These are phyloP conservation scores for Meiosimyza platycephala DNA, from an alignment of 2,888 invertebrate genomes.

Conservation along the genomic window DNA sequence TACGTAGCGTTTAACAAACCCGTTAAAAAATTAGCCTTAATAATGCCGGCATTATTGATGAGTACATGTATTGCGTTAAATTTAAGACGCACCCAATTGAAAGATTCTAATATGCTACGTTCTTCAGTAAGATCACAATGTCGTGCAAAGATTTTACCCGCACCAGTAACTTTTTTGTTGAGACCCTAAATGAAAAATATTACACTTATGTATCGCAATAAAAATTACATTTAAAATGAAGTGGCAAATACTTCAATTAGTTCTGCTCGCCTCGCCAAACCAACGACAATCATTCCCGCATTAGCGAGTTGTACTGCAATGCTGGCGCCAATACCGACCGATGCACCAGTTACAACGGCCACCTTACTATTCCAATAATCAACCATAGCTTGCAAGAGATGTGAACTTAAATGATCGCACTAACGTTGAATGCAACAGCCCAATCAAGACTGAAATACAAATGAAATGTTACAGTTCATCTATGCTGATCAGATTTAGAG, in stretches of 20 bases:
- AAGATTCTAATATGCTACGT: conserved; percentile 55
- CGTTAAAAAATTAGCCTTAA: conserved; percentile 62
- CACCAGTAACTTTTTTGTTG: conserved; percentile 55
- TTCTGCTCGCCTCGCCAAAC: conserved; percentile 69
- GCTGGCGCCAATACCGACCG: conserved; percentile 67
- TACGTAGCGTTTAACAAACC: conserved; percentile 48
- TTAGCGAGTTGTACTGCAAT: conserved; percentile 64
- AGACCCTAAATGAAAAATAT: conserved; percentile 53
- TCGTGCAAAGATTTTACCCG: conserved; percentile 61
- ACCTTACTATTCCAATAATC: conserved; percentile 60
- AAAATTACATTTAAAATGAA: neutral
- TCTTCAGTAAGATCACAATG: conserved; percentile 65
- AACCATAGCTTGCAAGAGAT: too few relatives aligned
- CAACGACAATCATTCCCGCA: conserved; percentile 69
- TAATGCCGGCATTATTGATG: conserved; percentile 66
- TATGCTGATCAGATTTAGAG: too few relatives aligned
- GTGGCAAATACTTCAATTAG: conserved; percentile 65
- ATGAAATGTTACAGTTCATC: too few relatives aligned
- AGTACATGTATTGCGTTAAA: conserved; percentile 63
- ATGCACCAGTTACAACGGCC: conserved; percentile 68
- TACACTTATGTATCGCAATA: conserved; percentile 21
- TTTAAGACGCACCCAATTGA: conserved; percentile 59
- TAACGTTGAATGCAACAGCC: too few relatives aligned
- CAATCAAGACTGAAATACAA: too few relatives aligned
- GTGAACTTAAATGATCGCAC: too few relatives aligned